A percentile compares a stretch with the other conserved stretches of the same genome.
Conservation (phyloP, 2,113 vertebrate species). For the Crotalus viridis region DNA sequence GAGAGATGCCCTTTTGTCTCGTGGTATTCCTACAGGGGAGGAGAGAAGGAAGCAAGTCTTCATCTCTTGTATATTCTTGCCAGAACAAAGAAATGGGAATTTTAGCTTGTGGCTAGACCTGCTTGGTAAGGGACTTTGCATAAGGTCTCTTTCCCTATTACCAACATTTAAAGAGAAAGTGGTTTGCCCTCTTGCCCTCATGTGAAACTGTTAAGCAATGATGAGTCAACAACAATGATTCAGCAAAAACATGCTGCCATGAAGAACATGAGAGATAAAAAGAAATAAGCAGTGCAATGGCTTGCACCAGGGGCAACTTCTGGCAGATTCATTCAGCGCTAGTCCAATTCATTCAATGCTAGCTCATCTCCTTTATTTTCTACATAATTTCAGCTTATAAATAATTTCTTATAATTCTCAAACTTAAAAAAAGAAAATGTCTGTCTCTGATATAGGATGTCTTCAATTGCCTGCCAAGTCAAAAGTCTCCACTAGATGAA, state of each 20-base stretch:
- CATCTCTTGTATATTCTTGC: not conserved
- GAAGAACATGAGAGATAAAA: too few relatives aligned
- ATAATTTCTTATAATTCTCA: not conserved
- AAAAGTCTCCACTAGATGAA: not conserved
- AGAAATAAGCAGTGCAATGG: not conserved
- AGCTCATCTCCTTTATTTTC: not conserved
- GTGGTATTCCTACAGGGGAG: not conserved
- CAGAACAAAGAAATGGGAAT: not conserved
- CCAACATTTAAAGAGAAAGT: not conserved
- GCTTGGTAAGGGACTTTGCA: not conserved
- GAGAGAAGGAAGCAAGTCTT: not conserved
- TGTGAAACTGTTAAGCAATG: not conserved
- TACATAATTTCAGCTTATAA: not conserved
- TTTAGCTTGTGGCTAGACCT: not conserved
- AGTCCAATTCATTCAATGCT: not conserved
- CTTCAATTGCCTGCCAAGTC: not conserved
- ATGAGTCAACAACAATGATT: conserved; percentile 22
- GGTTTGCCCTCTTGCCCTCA: not conserved
- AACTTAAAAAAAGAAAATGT: not conserved
- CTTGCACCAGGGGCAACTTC: not conserved
- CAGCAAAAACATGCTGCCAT: conserved; percentile 11
- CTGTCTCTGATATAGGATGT: not conserved
- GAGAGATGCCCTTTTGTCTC: not conserved
- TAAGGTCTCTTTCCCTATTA: not conserved
- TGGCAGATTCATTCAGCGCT: not conserved